Evolutionary conservation across 1,140 invertebrate genomes (phyloP).

Genomic region (Piezodorus guildinii): DNA sequence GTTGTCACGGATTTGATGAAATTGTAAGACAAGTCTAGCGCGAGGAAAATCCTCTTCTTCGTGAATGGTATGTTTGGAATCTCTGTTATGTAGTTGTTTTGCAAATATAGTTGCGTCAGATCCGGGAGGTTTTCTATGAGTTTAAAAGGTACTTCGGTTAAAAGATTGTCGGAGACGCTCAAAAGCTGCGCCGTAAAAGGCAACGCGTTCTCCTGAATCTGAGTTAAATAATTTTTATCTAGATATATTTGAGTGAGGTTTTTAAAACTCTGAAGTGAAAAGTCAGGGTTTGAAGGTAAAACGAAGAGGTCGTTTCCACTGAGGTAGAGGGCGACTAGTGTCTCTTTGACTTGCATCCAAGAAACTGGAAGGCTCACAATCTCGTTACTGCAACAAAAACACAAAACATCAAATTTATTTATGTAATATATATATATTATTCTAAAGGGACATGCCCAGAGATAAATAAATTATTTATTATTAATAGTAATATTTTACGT

Average conservation of each 20-base stretch:
- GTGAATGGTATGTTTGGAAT: slow-evolving; percentile 41
- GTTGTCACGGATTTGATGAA: slow-evolving; percentile 47
- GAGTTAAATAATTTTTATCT: slow-evolving; percentile 56
- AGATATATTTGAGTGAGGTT: slow-evolving; percentile 56
- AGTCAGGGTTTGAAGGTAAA: slow-evolving; percentile 33
- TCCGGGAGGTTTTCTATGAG: slow-evolving; percentile 10
- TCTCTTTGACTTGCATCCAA: slow-evolving; percentile 61
- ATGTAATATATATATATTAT: too few relatives aligned
- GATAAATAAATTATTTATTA: too few relatives aligned
- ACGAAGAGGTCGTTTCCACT: slow-evolving; percentile 66
- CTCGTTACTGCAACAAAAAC: slow-evolving; percentile 46
- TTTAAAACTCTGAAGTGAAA: slow-evolving; percentile 42
- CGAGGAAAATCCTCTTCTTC: slow-evolving; percentile 52
- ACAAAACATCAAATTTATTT: background rate
- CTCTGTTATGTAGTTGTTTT: slow-evolving; percentile 63
- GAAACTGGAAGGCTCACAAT: slow-evolving; percentile 48
- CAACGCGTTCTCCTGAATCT: slow-evolving; percentile 44
- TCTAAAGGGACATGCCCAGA: too few relatives aligned
- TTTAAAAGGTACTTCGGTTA: slow-evolving; percentile 47
- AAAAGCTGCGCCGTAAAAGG: slow-evolving; percentile 54
- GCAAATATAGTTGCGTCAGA: slow-evolving; percentile 51
- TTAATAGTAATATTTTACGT: too few relatives aligned
- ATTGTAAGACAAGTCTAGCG: slow-evolving; percentile 74
- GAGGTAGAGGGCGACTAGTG: slow-evolving; percentile 62
- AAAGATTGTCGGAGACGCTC: slow-evolving; percentile 60